A percentile compares a stretch with the other conserved stretches of the same genome.
Evolutionary conservation across 2,797 vertebrate genomes (phyloP).

Genomic region (Phoxinus dragarum): DNA sequence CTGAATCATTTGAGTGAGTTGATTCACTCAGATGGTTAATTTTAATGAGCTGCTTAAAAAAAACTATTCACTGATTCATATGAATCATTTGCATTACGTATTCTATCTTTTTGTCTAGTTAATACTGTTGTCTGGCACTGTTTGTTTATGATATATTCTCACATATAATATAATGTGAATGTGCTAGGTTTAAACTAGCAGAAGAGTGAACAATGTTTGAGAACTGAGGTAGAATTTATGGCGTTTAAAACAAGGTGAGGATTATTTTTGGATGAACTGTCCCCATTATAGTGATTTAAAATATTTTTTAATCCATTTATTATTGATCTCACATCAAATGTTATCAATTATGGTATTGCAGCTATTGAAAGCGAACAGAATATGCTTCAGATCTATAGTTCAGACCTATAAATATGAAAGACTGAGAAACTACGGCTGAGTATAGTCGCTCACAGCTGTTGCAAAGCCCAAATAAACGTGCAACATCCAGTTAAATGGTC

Average conservation of each 20-base stretch:
- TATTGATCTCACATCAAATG: neutral
- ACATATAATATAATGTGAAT: neutral
- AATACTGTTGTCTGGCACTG: neutral
- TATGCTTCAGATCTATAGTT: conserved; percentile 7
- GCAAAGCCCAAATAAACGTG: conserved; percentile 28
- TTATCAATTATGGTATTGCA: neutral
- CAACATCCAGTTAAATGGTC: conserved; percentile 18
- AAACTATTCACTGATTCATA: neutral
- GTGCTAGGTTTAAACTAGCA: neutral
- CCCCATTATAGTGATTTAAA: neutral
- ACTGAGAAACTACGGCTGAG: neutral
- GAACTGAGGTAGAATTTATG: too few relatives aligned
- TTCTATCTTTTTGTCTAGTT: neutral
- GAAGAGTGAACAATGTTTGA: neutral
- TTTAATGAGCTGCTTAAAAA: conserved; percentile 14
- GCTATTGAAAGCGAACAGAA: neutral
- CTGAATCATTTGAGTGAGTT: neutral
- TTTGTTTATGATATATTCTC: neutral
- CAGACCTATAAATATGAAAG: conserved; percentile 2
- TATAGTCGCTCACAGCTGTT: conserved; percentile 43
- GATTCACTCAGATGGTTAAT: neutral
- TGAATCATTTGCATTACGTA: neutral
- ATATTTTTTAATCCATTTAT: neutral
- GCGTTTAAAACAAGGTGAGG: neutral
- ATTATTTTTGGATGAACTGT: neutral